A percentile compares a stretch with the other conserved stretches of the same genome.
Conservation (phyloP, 1,140 invertebrate species). For the Drosophila pallidifrons region DNA sequence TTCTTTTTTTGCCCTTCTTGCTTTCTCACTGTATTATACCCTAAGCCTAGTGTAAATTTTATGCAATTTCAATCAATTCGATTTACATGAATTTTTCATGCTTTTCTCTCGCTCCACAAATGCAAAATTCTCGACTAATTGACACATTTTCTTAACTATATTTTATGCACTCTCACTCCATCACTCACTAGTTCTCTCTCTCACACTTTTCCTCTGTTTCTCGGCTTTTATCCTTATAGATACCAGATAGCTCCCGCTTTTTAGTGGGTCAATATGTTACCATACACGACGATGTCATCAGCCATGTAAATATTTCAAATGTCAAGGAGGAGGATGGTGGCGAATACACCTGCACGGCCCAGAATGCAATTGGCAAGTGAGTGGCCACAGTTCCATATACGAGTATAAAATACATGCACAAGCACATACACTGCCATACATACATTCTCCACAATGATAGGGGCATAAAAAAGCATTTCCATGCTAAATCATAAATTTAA, state of each 20-base stretch:
- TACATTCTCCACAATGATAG: conserved; percentile 29
- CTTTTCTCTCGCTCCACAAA: conserved; percentile 18
- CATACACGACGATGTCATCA: conserved; percentile 96
- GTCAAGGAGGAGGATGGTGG: conserved; percentile 96
- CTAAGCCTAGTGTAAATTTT: conserved; percentile 65
- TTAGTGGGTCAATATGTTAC: conserved; percentile 96
- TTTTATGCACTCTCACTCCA: background rate
- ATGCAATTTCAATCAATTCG: conserved; percentile 82
- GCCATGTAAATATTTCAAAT: conserved; percentile 96
- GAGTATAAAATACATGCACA: conserved; percentile 50
- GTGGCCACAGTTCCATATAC: conserved; percentile 71
- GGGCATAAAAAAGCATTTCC: conserved; percentile 76
- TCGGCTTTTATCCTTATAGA: conserved; percentile 51
- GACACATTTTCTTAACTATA: conserved; percentile 39
- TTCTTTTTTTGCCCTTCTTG: background rate
- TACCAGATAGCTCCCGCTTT: conserved; percentile 88
- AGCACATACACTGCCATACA: conserved; percentile 6
- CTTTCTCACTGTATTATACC: background rate
- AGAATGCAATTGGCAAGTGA: conserved; percentile 90
- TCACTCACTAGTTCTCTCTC: too few species aligned
- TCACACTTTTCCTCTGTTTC: background rate
- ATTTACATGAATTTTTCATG: conserved; percentile 77
- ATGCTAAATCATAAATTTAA: conserved; percentile 81
- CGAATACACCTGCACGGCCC: conserved; percentile 94
- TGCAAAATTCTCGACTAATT: conserved; percentile 54